These are phyloP conservation scores for Gracilinanus agilis DNA, from an alignment of 2,113 vertebrate species.

Conservation along the genomic window DNA sequence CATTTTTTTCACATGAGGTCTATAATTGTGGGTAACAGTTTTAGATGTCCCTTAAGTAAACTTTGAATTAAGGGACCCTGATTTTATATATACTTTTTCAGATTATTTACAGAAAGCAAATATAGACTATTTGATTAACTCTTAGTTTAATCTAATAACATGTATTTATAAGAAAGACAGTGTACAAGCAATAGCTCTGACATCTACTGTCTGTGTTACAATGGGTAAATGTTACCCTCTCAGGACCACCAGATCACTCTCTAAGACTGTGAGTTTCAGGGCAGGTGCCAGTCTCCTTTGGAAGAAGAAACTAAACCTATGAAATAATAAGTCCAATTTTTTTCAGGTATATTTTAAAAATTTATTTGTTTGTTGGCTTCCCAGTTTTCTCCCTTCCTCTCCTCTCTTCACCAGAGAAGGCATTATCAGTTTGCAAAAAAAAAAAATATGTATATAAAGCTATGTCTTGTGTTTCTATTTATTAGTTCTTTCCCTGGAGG, in stretches of 20 bases:
- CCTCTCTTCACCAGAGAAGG: too few species aligned
- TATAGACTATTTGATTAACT: not conserved
- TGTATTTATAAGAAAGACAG: not conserved
- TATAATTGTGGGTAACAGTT: not conserved
- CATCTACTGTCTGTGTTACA: not conserved
- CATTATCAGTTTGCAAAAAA: too few species aligned
- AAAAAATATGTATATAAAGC: too few species aligned
- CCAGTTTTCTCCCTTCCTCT: too few species aligned
- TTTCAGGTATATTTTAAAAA: too few species aligned
- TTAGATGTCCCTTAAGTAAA: conserved; percentile 19
- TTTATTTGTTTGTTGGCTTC: too few species aligned
- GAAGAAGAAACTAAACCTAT: not conserved
- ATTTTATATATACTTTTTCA: not conserved
- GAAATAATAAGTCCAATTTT: not conserved
- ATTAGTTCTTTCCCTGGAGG: too few species aligned
- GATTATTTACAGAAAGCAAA: conserved; percentile 19
- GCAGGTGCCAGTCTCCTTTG: not conserved
- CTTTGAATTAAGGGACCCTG: not conserved
- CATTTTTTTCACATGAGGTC: conserved; percentile 25
- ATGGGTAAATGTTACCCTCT: not conserved
- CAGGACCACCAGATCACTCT: not conserved
- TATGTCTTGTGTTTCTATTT: too few species aligned
- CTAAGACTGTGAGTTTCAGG: not conserved
- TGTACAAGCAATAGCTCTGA: not conserved
- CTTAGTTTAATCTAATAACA: conserved; percentile 5